Evolutionary conservation across 2,797 vertebrate genomes (phyloP).

Genomic region (Cottoperca gobio): DNA sequence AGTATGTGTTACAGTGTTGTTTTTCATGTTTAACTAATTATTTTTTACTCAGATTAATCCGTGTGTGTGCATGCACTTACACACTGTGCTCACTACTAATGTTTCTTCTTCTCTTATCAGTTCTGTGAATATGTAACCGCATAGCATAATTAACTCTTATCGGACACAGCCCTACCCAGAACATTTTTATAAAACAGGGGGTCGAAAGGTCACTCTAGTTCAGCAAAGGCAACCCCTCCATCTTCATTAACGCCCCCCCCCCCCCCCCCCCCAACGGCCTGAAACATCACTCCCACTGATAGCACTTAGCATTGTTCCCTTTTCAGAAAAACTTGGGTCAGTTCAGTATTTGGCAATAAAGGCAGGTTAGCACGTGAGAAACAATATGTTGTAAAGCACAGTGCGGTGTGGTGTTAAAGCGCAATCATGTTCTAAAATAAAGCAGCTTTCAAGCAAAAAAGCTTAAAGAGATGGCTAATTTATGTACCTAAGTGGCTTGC

Average conservation of each 20-base stretch:
- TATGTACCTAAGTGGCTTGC: slow-evolving; percentile 31
- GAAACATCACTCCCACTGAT: slow-evolving; percentile 54
- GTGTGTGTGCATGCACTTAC: background rate
- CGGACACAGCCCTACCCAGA: slow-evolving; percentile 41
- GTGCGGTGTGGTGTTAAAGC: background rate
- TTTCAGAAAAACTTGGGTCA: slow-evolving; percentile 31
- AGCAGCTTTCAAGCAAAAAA: slow-evolving; percentile 37
- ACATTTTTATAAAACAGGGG: slow-evolving; percentile 34
- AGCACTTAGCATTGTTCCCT: slow-evolving; percentile 38
- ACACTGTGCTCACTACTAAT: slow-evolving; percentile 8
- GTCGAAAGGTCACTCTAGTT: slow-evolving; percentile 59
- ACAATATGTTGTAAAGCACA: background rate
- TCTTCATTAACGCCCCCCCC: slow-evolving; percentile 52
- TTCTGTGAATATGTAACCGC: slow-evolving; percentile 65
- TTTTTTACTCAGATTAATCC: slow-evolving; percentile 7
- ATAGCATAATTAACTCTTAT: slow-evolving; percentile 58
- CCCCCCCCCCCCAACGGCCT: slow-evolving; percentile 22
- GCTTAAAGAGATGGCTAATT: slow-evolving; percentile 7
- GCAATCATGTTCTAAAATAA: slow-evolving; percentile 36
- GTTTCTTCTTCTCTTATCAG: slow-evolving; percentile 40
- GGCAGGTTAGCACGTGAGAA: slow-evolving; percentile 17
- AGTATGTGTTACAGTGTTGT: slow-evolving; percentile 30
- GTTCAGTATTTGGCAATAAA: slow-evolving; percentile 24
- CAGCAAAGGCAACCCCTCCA: slow-evolving; percentile 23
- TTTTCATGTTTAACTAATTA: slow-evolving; percentile 30